phyloP scores from a whole-genome alignment of 2,797 vertebrate genomes.

The Crocidura indochinensis region DNA sequence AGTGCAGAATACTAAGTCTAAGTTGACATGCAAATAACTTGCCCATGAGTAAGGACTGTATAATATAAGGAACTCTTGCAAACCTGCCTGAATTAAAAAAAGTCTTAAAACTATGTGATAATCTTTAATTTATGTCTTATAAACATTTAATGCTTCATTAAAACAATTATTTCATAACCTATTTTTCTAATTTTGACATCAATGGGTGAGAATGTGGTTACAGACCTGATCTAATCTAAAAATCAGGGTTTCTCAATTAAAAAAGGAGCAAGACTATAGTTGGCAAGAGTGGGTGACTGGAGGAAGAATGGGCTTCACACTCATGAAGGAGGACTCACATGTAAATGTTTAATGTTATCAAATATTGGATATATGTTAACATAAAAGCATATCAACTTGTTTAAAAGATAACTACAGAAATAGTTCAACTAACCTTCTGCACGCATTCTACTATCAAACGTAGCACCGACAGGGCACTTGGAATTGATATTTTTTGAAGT shows the following conservation, averaged over 20 bases:
- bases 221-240: background rate
- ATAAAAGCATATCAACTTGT: background rate
- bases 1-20: background rate
- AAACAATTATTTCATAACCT: background rate
- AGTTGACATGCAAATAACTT: constrained; percentile 26
- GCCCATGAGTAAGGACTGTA: background rate
- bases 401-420: constrained; percentile 47
- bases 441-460: background rate
- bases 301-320: background rate
- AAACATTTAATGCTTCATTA: constrained; percentile 14
- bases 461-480: background rate
- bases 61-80: constrained; percentile 19
- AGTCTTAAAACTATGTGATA: constrained; percentile 2
- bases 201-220: background rate
- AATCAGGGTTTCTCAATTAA: background rate
- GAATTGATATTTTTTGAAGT: constrained; percentile 20
- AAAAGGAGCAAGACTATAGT: background rate
- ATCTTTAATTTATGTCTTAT: background rate
- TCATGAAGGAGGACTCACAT: background rate
- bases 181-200: constrained; percentile 16
- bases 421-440: background rate
- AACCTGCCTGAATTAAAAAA: background rate
- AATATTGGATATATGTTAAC: background rate
- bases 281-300: background rate
- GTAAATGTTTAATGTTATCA: background rate